Evolutionary conservation across 2,113 vertebrate genomes (phyloP), one percentile per base, ranked within the genome.

Genomic region (Paradoxurus hermaphroditus): DNA sequence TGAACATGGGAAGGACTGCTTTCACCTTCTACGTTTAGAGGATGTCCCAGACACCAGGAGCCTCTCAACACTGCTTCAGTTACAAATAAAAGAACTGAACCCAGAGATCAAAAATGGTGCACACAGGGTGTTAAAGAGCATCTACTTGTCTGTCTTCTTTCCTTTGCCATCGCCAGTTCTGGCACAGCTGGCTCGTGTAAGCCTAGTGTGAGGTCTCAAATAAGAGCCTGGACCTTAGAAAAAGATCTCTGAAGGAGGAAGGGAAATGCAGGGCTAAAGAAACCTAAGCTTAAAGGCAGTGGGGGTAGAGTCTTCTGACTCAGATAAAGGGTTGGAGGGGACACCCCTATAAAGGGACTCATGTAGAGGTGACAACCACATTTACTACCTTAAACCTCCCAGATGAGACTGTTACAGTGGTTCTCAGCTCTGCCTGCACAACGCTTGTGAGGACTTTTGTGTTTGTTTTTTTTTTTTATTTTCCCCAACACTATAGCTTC

Each of bases 241-340:
- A 63, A 15, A 39, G 14, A 4, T 31, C 23, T 86, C 46, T 78
- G 67, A 79, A 1, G 11, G 4, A 46, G 83, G 4, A 34, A 85
- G 19, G n/a, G 23, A 67, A 84, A 62, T 5, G 2, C 13, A 39
- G 12, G 25, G 16, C 11, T 7, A n/a, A 25, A 29, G 16, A 63
- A 63, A 39, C 21, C 27, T 67, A n/a, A 14, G 5, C 63, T 27
- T 12, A 12, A 9, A 31, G 63, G 41, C 2, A 46, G 81, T 44
- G 39, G 12, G 6, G 12, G 23, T 46, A 2, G 1, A 31, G 39
- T 46, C 6, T 25, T 19, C 29, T 1, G 16, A 41, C 0, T 1
- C 21, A 63, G 44, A 8, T 62, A 72, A 29, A 68, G 34, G 21
- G n/a, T 19, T 19, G 2, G 16, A 53, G 13, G 23, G 15, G 34